These are phyloP conservation scores for Tonatia bakeri DNA, from an alignment of 2,113 vertebrate genomes.

Conservation along the genomic window DNA sequence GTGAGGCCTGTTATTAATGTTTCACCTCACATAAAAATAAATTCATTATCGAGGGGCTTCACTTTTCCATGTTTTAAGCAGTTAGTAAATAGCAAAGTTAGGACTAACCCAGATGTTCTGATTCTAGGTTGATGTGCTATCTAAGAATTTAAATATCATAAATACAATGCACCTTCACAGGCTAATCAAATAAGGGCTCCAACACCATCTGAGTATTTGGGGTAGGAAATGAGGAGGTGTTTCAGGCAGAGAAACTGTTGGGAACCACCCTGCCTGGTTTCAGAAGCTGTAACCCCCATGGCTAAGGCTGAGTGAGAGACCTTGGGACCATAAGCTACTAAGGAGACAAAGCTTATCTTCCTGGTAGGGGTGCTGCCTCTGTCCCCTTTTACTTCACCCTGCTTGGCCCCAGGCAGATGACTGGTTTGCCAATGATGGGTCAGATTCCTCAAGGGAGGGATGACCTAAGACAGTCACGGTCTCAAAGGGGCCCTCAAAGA, in stretches of 20 bases:
- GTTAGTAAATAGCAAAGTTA: neutral
- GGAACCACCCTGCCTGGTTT: no score
- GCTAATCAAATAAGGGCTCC: neutral
- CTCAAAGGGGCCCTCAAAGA: no score
- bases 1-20: neutral
- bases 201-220: neutral
- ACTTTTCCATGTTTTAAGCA: neutral
- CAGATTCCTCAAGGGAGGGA: no score
- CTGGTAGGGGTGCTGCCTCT: no score
- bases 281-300: no score
- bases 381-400: no score
- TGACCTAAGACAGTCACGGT: no score
- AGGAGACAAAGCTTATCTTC: no score
- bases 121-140: neutral
- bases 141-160: neutral
- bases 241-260: neutral
- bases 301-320: no score
- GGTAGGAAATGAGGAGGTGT: neutral
- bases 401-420: no score
- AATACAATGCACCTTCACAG: neutral
- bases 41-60: neutral
- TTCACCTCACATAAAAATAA: neutral
- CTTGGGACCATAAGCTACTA: no score
- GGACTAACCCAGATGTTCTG: neutral
- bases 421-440: no score